These are phyloP conservation scores for Hyperoplus lanceolatus DNA, from an alignment of 2,797 vertebrate genomes.

Conservation along the genomic window DNA sequence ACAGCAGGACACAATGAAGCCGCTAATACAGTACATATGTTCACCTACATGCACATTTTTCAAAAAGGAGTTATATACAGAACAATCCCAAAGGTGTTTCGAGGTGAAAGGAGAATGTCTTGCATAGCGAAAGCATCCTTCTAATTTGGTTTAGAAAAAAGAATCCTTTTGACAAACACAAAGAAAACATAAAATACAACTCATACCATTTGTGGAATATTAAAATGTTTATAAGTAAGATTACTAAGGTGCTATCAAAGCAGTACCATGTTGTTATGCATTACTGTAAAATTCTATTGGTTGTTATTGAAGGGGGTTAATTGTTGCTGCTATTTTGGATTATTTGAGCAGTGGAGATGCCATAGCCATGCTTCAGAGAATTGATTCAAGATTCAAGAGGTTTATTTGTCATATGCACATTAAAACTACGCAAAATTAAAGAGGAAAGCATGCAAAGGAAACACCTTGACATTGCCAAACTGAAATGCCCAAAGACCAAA, in stretches of 20 bases:
- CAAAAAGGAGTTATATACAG: slow-evolving; percentile 18
- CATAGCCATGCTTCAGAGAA: too few species aligned
- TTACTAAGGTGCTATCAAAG: slow-evolving; percentile 19
- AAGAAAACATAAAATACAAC: slow-evolving; percentile 53
- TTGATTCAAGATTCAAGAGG: too few species aligned
- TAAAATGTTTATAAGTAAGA: slow-evolving; percentile 44
- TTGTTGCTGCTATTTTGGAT: slow-evolving; percentile 19
- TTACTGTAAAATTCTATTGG: slow-evolving; percentile 45
- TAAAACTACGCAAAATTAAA: too few species aligned
- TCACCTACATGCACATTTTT: slow-evolving; percentile 23
- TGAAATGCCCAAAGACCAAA: too few species aligned
- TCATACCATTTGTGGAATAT: slow-evolving; percentile 42
- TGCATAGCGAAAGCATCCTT: slow-evolving; percentile 20
- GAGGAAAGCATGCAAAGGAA: too few species aligned
- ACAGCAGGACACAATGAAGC: slow-evolving; percentile 29
- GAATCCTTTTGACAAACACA: slow-evolving; percentile 53
- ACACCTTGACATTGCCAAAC: too few species aligned
- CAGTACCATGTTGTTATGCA: slow-evolving; percentile 33
- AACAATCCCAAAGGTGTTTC: not conserved
- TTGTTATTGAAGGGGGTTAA: not conserved
- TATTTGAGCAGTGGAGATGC: slow-evolving; percentile 94
- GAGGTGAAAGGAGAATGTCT: slow-evolving; percentile 32
- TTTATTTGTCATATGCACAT: too few species aligned
- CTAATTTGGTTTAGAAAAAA: slow-evolving; percentile 31
- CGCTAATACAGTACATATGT: slow-evolving; percentile 39